Evolutionary conservation across 2,888 invertebrate species (phyloP), one percentile per base, ranked within the genome.

Genomic region (Temnothorax rugatulus): DNA sequence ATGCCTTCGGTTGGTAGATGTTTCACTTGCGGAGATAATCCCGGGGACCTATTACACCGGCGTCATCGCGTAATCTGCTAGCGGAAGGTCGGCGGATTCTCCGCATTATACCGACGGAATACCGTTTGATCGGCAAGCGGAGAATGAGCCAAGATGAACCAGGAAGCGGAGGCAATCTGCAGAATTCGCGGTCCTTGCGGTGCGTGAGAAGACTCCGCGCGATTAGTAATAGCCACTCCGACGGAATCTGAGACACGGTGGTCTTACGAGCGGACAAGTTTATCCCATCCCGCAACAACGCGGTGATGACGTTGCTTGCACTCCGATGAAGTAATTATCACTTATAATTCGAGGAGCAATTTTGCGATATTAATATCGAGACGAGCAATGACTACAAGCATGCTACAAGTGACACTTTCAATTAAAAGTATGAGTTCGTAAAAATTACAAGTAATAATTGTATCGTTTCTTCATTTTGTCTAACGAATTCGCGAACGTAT

Each of bases 131-230:
- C 84, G 85, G 87, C 83, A 84, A 79, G 57, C 69, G 59, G 82
- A 73, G 88, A 88, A 86, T 86, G 85, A 89, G 84, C 41, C 64
- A 38, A 69, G 84, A 66, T 83, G 86, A 88, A 90, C 84, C 90
- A 90, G 90, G 90, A 90, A 90, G 89, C 84, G 84, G 85, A 89
- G 71, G 86, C 90, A 87, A 90, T 90, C 84, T 87, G 88, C 84
- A 89, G 90, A 90, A 90, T 90, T 89, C 90, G 90, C 90, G 89
- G 90, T 90, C 90, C 90, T 88, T 86, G 88, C 88, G 89, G 85
- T 90, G 90, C 90, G 90, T 90, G 90, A 90, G 90, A 90, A 90
- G 89, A 63, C 59, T 83, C 84, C 34, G 75, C 61, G 47, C 59
- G 82, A 87, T 84, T 82, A 73, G 90, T 88, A 89, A 90, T 90